These are phyloP conservation scores for Phymanthus crucifer DNA, from an alignment of 92 coral and sea anemone genomes.

Conservation along the genomic window DNA sequence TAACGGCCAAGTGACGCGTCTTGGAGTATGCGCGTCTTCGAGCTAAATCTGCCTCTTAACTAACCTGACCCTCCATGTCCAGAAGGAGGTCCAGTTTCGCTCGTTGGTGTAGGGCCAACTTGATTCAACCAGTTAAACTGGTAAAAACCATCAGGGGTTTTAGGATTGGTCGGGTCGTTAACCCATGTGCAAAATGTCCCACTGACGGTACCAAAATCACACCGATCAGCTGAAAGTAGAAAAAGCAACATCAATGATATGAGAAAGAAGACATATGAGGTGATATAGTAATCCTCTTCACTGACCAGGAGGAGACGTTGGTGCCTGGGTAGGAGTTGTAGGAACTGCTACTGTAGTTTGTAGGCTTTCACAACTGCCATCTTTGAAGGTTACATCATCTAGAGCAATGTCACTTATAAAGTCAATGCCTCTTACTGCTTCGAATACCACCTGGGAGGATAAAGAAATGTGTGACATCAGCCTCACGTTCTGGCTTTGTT, in stretches of 20 bases:
- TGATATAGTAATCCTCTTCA: not conserved
- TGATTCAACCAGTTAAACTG: constrained; percentile 48
- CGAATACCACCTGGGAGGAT: constrained; percentile 14
- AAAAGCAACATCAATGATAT: not conserved
- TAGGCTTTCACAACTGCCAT: not conserved
- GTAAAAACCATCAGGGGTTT: constrained; percentile 26
- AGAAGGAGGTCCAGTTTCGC: constrained; percentile 48
- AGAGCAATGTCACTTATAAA: constrained; percentile 27
- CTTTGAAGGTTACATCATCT: constrained; percentile 25
- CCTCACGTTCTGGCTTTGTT: too few species aligned
- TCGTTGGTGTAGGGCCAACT: constrained; percentile 32
- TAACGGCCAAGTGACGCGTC: too few species aligned
- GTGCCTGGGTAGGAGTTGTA: constrained; percentile 7
- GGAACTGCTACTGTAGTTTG: not conserved
- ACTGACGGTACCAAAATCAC: constrained; percentile 34
- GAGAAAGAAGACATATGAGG: not conserved
- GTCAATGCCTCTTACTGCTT: constrained; percentile 18
- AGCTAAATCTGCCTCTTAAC: too few species aligned
- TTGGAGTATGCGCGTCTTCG: too few species aligned
- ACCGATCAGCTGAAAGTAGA: constrained; percentile 13
- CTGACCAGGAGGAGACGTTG: constrained; percentile 11
- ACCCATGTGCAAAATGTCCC: constrained; percentile 32
- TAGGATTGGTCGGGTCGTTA: constrained; percentile 34
- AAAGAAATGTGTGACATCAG: too few species aligned
- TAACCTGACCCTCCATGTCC: constrained; percentile 51